Evolutionary conservation across 2,888 invertebrate genomes (phyloP).

Genomic region (Eupithecia insigniata): DNA sequence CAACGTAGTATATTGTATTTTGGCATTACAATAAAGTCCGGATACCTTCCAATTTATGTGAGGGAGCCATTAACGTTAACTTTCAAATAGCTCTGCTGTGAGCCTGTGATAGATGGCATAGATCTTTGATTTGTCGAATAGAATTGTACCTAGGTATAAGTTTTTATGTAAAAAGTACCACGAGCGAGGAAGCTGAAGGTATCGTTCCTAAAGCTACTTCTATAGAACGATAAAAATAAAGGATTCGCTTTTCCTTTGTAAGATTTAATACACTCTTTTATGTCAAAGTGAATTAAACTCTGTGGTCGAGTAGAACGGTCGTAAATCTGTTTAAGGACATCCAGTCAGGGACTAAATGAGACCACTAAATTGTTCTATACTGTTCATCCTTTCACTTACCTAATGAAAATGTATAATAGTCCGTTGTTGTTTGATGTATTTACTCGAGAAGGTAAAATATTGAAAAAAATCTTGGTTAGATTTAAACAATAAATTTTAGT

Average conservation of each 20-base stretch:
- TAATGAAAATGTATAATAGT: slow-evolving; percentile 4
- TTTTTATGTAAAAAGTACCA: background rate
- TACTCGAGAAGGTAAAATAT: background rate
- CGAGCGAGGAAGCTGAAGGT: background rate
- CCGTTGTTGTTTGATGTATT: background rate
- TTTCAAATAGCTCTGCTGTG: background rate
- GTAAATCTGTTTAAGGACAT: slow-evolving; percentile 46
- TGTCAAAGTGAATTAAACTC: slow-evolving; percentile 26
- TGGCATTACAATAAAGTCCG: background rate
- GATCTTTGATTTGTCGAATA: background rate
- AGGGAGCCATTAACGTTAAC: background rate
- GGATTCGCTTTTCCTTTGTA: background rate
- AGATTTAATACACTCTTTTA: background rate
- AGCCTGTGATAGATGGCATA: background rate
- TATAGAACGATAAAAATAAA: background rate
- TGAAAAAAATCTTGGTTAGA: background rate
- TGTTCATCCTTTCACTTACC: background rate
- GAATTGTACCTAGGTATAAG: background rate
- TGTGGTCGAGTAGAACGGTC: slow-evolving; percentile 34
- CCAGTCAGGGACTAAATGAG: slow-evolving; percentile 19
- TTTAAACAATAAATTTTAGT: background rate
- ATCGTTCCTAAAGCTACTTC: background rate
- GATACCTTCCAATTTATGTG: background rate
- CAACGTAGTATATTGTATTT: no score
- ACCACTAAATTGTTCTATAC: slow-evolving; percentile 4